Evolutionary conservation across 2,888 invertebrate species (phyloP).

Genomic region (Cheilosia impressa): DNA sequence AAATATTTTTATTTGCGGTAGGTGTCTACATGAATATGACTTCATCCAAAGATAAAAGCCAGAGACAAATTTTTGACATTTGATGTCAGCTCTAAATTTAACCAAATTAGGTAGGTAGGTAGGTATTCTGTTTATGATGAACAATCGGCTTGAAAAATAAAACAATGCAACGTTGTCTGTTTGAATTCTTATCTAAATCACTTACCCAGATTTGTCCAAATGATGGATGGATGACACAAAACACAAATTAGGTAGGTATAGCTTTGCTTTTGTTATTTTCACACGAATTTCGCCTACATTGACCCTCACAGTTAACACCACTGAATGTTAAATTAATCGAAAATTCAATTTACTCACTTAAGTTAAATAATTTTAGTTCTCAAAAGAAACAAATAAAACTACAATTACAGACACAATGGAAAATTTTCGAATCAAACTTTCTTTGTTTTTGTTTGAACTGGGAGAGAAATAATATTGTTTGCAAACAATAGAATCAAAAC

Average conservation of each 20-base stretch:
- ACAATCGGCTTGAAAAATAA: background rate
- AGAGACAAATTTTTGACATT: background rate
- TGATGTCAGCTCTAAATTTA: constrained; percentile 43
- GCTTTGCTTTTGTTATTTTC: too few relatives aligned
- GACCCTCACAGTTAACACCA: constrained; percentile 7
- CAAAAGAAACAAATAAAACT: background rate
- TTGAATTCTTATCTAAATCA: constrained; percentile 27
- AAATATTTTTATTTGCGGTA: too few relatives aligned
- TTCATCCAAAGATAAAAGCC: background rate
- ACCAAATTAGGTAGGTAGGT: background rate
- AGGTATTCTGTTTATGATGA: background rate
- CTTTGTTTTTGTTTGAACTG: background rate
- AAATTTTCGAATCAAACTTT: constrained; percentile 26
- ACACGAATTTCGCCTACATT: background rate
- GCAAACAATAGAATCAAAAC: constrained; percentile 33
- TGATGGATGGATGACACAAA: background rate
- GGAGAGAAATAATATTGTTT: constrained; percentile 15
- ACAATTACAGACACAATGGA: constrained; percentile 20
- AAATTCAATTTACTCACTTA: background rate
- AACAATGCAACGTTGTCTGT: background rate
- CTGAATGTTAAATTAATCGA: constrained; percentile 15
- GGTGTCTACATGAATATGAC: background rate
- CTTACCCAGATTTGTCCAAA: constrained; percentile 3
- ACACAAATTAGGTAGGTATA: background rate
- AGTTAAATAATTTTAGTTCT: constrained; percentile 1